These are phyloP conservation scores for Carassius gibelio DNA, from an alignment of 2,113 vertebrate species.

Conservation along the genomic window DNA sequence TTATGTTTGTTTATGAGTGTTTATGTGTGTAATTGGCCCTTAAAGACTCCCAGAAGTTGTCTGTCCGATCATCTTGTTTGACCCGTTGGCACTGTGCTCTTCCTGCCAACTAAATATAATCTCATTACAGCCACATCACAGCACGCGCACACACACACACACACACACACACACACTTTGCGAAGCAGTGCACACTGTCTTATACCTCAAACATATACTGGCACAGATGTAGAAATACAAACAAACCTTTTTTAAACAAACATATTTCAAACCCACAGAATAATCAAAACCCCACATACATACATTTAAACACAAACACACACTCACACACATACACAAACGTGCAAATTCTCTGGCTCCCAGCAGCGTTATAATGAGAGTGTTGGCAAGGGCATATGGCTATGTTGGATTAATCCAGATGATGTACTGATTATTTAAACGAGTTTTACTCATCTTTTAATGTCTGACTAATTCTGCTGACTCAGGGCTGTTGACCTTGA, in stretches of 20 bases:
- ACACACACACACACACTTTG: constrained; percentile 16
- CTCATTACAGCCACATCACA: constrained; percentile 63
- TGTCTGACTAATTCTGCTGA: constrained; percentile 53
- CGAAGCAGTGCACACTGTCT: background rate
- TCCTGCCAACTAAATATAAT: constrained; percentile 69
- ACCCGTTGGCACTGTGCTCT: constrained; percentile 26
- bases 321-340: constrained; percentile 30
- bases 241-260: constrained; percentile 2
- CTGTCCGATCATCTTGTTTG: constrained; percentile 30
- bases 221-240: constrained; percentile 14
- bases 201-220: constrained; percentile 25
- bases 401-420: constrained; percentile 42
- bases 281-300: background rate
- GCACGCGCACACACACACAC: constrained; percentile 27
- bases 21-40: constrained; percentile 36
- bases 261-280: constrained; percentile 34
- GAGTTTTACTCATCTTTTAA: constrained; percentile 51
- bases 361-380: constrained; percentile 57
- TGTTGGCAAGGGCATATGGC: constrained; percentile 38
- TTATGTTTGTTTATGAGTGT: constrained; percentile 13
- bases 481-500: constrained; percentile 39
- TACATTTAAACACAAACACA: background rate
- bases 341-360: constrained; percentile 31
- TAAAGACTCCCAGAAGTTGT: constrained; percentile 43
- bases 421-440: constrained; percentile 52